Base-by-base conservation (phyloP, 1,140 invertebrate genomes). In the Drosophila punjabiensis region DNA sequence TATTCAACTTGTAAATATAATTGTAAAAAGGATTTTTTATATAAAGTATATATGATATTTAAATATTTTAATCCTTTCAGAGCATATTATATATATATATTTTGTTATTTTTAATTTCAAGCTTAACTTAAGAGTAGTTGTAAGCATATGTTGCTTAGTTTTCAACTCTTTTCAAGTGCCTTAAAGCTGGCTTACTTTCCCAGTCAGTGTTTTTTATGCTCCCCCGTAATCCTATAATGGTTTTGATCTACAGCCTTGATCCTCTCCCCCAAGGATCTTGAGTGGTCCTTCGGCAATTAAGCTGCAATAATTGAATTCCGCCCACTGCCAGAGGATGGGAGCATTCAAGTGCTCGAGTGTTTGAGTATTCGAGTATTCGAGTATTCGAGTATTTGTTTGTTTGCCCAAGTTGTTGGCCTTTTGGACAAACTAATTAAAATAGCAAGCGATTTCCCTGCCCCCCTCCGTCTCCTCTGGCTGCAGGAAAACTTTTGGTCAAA, bases 341-440 rank as follows among this genome's bases (percentile, higher is more conserved):
- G 63, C 37, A 35, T 81, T 48, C 45, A 20, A 48, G 45, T 48
- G 5, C 3, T 53, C 45, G 45, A 48, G 45, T 48, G 5, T 8
- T 53, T 56, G 60, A 47, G 58, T 30, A 58, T 58, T 33, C 24
- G 45, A 16, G 30, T 32, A 43, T 63, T 48, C 20, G 50, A 32
- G 62, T 32, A 64, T 55, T 33, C 41, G 43, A n/a, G 35, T 30
- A 55, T 70, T 67, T 78, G 59, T 43, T 77, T 77, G 39, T 65
- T 69, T 62, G 55, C 68, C 68, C 66, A 71, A 79, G 55, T 79
- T 63, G 39, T 53, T 79, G 53, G 76, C 58, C 58, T 73, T 79
- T 79, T 65, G 47, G 81, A 78, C 73, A 83, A 87, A 88, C 81
- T 89, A 89, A 88, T 88, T 88, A 88, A 89, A 88, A 84, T 76